phyloP scores from a whole-genome alignment of 2,888 invertebrate species.

The Abscondita cerata region DNA sequence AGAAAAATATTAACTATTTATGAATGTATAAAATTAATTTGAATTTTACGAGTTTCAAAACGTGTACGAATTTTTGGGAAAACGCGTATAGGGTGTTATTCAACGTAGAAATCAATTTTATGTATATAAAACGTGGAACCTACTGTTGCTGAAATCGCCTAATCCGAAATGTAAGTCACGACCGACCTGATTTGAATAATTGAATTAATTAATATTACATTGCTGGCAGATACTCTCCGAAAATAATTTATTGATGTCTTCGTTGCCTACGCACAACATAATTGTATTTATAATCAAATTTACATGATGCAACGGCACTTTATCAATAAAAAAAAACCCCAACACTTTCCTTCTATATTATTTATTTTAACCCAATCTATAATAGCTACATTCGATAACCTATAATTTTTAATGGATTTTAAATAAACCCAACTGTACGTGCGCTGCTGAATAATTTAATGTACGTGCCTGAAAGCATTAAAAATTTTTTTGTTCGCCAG shows the following conservation, averaged over 20 bases:
- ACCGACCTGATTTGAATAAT: background rate
- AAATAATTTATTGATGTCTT: constrained; percentile 1
- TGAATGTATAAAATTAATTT: no score
- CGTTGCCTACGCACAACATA: background rate
- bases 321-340: background rate
- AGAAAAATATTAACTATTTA: no score
- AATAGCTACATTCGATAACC: constrained; percentile 1
- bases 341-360: background rate
- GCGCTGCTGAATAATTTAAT: constrained; percentile 23
- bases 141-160: constrained; percentile 1
- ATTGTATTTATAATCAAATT: background rate
- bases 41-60: no score
- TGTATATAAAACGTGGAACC: background rate
- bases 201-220: constrained; percentile 4
- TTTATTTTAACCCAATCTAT: background rate
- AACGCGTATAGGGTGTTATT: background rate
- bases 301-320: background rate
- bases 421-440: constrained; percentile 14
- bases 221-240: background rate
- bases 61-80: background rate
- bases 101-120: background rate
- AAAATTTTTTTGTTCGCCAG: constrained; percentile 12
- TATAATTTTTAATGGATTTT: constrained; percentile 16
- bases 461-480: constrained; percentile 13
- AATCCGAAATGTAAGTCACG: constrained; percentile 3